A percentile compares a stretch with the other conserved stretches of the same genome.
These are phyloP conservation scores for Xiphorhynchus erythropygius DNA, from an alignment of 2,797 vertebrate species.

Conservation along the genomic window DNA sequence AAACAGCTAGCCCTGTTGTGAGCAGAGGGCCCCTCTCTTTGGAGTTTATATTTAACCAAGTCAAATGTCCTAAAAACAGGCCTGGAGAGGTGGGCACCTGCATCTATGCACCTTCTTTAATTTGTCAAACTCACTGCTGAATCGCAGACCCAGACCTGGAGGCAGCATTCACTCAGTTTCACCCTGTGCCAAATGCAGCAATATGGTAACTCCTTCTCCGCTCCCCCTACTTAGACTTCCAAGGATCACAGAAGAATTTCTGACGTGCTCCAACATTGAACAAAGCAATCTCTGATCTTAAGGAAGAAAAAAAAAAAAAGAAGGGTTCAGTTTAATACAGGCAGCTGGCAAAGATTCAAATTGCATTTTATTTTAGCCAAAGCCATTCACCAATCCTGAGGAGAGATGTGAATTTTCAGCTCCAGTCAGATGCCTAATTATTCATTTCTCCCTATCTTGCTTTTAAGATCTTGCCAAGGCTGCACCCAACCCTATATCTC, in stretches of 20 bases:
- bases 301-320: neutral
- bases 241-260: constrained; percentile 55
- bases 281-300: constrained; percentile 62
- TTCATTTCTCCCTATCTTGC: constrained; percentile 44
- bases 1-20: neutral
- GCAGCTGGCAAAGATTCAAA: constrained; percentile 56
- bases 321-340: constrained; percentile 37
- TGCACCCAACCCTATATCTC: constrained; percentile 48
- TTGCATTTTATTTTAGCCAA: constrained; percentile 50
- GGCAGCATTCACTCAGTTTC: neutral
- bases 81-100: neutral
- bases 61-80: neutral
- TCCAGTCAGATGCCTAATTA: constrained; percentile 54
- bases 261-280: constrained; percentile 52
- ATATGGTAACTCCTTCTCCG: constrained; percentile 15
- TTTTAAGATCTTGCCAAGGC: constrained; percentile 63
- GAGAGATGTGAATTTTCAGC: constrained; percentile 48
- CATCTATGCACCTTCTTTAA: neutral
- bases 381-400: constrained; percentile 48
- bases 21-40: neutral
- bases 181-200: neutral
- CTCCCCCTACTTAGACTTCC: neutral
- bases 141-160: neutral
- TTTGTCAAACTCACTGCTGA: neutral
- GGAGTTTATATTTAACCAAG: neutral